Base-by-base conservation (phyloP, 2,113 vertebrate genomes). In the Accipiter cooperii region DNA sequence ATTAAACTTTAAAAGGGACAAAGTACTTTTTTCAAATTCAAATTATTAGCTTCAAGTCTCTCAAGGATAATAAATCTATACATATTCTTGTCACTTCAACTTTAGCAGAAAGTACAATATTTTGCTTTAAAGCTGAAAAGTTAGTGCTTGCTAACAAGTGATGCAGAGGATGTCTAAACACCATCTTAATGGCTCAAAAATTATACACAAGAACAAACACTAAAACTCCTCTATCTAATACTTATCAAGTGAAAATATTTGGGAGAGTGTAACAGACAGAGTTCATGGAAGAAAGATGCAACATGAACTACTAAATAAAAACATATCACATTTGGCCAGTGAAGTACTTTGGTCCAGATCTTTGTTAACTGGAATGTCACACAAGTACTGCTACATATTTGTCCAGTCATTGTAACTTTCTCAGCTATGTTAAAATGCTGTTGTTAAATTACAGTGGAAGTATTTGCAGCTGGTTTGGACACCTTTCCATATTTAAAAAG, bases 1-100 rank as follows among this genome's bases (percentile, higher is more conserved):
- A 93, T 90, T 95, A 96, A 89, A 90, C 47, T 91, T 93, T 81
- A 93, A 96, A 96, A 96, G 71, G 52, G 20, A 94, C 8, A 63
- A 38, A 96, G 47, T 21, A 64, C n/a, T 90, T 85, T 66, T 93
- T 94, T 95, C 66, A 95, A 92, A 90, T 93, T 93, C 79, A 95
- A 84, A 94, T 90, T 36, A 90, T 89, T 94, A 93, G 33, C 77
- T 87, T 75, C n/a, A 65, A n/a, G 60, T 91, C 77, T 91, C 94
- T 80, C 51, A 96, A 95, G 93, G 38, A 91, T 83, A 94, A 76
- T 84, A 84, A 79, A 89, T 92, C 74, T 64, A 26, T 94, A 80
- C 65, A 51, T 90, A 83, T 75, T 80, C 89, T 89, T 96, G 84
- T 84, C 74, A 94, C 70, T 92, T 85, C 70, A 69, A 9, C 61